Percentiles rank a stretch among this genome's conserved stretches.
phyloP scores from a whole-genome alignment of 2,797 vertebrate genomes.

The Chaunax sp. region DNA sequence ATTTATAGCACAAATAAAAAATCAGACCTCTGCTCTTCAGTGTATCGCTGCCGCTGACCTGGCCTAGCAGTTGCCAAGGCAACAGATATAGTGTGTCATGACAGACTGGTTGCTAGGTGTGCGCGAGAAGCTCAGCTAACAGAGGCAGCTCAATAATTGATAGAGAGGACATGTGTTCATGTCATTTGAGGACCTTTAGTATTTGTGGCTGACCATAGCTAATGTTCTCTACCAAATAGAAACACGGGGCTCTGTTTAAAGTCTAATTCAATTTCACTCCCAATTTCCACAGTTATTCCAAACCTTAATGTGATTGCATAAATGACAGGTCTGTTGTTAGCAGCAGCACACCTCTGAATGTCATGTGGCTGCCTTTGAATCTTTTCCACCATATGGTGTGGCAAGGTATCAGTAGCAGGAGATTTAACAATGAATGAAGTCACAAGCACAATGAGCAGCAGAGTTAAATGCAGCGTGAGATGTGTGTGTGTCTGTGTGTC shows the following conservation, averaged over 20 bases:
- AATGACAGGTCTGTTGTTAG: conserved; percentile 4
- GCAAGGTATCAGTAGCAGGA: conserved; percentile 53
- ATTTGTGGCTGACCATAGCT: not conserved
- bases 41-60: conserved; percentile 53
- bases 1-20: conserved; percentile 57
- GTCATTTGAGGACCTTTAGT: conserved; percentile 32
- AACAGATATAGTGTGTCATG: conserved; percentile 71
- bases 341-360: not conserved
- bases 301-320: conserved; percentile 28
- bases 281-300: conserved; percentile 43
- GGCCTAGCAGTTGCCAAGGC: conserved; percentile 68
- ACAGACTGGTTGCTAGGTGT: conserved; percentile 79
- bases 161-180: conserved; percentile 50
- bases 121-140: conserved; percentile 63
- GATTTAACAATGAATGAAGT: conserved; percentile 61
- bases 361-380: not conserved
- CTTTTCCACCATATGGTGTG: conserved; percentile 15
- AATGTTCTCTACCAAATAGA: not conserved
- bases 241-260: not conserved
- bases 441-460: conserved; percentile 9
- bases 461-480: conserved; percentile 64
- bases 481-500: conserved; percentile 21
- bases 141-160: conserved; percentile 78
- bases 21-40: conserved; percentile 31
- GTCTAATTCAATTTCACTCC: conserved; percentile 47